Percentiles rank a stretch among this genome's conserved stretches.
Conservation (phyloP, 2,797 vertebrate genomes). For the Eidolon dupreanum region DNA sequence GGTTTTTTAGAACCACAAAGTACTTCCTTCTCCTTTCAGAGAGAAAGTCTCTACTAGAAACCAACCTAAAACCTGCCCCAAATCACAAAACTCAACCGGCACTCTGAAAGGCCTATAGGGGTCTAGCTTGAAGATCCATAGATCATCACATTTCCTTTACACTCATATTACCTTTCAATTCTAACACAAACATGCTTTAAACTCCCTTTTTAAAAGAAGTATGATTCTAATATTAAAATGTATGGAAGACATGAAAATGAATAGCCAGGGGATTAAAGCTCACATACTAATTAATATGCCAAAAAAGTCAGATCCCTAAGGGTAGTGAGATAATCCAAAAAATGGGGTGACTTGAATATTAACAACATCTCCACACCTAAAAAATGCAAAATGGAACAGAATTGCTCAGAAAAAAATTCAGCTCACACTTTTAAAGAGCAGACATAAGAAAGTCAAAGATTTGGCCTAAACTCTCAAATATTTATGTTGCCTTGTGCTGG, state of each 20-base stretch:
- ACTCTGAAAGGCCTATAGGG: background rate
- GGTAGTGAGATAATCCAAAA: background rate
- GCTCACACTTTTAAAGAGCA: background rate
- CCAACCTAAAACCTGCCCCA: background rate
- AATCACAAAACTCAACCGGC: background rate
- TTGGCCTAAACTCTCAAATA: background rate
- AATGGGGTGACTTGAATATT: background rate
- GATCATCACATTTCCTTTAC: background rate
- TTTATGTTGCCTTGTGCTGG: accelerated
- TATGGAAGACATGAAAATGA: background rate
- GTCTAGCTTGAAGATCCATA: background rate
- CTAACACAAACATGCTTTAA: background rate
- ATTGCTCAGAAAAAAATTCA: background rate
- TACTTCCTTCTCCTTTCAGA: background rate
- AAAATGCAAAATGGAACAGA: background rate
- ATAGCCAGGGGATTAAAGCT: background rate
- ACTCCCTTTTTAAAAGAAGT: background rate
- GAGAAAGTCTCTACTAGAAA: background rate
- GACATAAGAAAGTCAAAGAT: background rate
- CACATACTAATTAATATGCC: background rate
- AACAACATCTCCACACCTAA: background rate
- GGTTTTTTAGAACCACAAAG: background rate
- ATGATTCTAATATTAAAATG: background rate
- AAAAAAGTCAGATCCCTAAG: background rate
- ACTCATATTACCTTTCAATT: background rate